These are phyloP conservation scores for Syrista parreyssii DNA, from an alignment of 2,888 invertebrate species.

Conservation along the genomic window DNA sequence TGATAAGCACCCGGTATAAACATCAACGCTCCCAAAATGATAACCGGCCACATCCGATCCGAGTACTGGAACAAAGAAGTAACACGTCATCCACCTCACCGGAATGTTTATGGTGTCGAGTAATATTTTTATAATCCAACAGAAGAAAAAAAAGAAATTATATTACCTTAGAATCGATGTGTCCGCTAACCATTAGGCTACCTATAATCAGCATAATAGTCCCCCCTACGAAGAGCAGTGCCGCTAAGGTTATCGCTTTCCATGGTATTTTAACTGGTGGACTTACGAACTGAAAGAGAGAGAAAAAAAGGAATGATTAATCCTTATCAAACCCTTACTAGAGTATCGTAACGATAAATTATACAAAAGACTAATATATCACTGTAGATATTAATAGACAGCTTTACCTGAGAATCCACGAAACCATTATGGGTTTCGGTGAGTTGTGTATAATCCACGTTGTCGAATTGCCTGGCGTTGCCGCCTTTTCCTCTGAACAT, in stretches of 20 bases:
- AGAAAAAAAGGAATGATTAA: not conserved
- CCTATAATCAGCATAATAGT: slow-evolving; percentile 80
- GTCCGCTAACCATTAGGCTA: slow-evolving; percentile 82
- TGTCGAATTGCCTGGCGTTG: slow-evolving; percentile 65
- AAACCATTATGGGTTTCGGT: slow-evolving; percentile 74
- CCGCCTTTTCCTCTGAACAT: slow-evolving; percentile 74
- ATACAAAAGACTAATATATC: not conserved
- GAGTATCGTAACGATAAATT: not conserved
- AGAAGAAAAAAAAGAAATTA: not conserved
- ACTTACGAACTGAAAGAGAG: slow-evolving; percentile 68
- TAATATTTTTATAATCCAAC: not conserved
- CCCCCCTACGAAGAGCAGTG: slow-evolving; percentile 82
- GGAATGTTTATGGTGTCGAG: not conserved
- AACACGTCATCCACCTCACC: not conserved
- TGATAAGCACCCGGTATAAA: slow-evolving; percentile 94
- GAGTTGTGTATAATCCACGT: slow-evolving; percentile 73
- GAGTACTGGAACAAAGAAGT: slow-evolving; percentile 72
- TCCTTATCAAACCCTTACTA: not conserved
- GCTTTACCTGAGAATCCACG: slow-evolving; percentile 72
- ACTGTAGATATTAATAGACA: not conserved
- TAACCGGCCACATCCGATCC: slow-evolving; percentile 89
- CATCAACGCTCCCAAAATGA: slow-evolving; percentile 88
- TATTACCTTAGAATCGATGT: slow-evolving; percentile 79
- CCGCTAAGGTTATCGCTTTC: slow-evolving; percentile 84
- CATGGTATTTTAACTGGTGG: slow-evolving; percentile 83